Conservation (phyloP, 2,113 vertebrate genomes). For the Xiphophorus couchianus region DNA sequence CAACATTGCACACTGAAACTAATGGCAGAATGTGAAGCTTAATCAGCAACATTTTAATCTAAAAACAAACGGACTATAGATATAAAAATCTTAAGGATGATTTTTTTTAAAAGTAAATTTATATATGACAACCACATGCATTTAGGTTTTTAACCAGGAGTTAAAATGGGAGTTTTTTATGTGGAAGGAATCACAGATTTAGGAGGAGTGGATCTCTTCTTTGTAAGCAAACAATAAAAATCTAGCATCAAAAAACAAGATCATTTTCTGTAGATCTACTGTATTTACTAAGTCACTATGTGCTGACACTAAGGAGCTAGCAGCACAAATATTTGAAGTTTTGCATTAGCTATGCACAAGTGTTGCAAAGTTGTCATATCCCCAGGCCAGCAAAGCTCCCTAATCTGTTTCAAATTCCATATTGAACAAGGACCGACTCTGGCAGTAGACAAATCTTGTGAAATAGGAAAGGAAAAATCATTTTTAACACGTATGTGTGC, state of each 20-base stretch:
- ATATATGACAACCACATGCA: neutral
- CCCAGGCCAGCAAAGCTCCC: neutral
- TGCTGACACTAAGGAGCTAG: neutral
- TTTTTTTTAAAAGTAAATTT: neutral
- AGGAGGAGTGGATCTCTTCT: neutral
- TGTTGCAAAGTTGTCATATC: neutral
- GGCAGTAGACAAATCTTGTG: conserved; percentile 5
- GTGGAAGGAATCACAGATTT: neutral
- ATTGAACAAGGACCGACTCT: neutral
- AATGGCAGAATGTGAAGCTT: neutral
- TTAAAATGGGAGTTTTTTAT: neutral
- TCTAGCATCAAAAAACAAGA: neutral
- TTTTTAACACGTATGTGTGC: conserved; percentile 28
- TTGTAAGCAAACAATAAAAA: neutral
- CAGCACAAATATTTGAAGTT: neutral
- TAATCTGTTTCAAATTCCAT: neutral
- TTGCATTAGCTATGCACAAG: neutral
- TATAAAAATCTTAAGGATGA: neutral
- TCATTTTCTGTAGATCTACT: neutral
- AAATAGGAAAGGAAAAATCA: conserved; percentile 1
- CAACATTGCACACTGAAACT: neutral
- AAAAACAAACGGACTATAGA: neutral
- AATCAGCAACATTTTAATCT: neutral
- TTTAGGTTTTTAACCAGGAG: neutral
- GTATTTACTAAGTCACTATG: neutral